Evolutionary conservation across 2,888 invertebrate species (phyloP), one percentile per base, ranked within the genome.

Genomic region (Cephonodes hylas): DNA sequence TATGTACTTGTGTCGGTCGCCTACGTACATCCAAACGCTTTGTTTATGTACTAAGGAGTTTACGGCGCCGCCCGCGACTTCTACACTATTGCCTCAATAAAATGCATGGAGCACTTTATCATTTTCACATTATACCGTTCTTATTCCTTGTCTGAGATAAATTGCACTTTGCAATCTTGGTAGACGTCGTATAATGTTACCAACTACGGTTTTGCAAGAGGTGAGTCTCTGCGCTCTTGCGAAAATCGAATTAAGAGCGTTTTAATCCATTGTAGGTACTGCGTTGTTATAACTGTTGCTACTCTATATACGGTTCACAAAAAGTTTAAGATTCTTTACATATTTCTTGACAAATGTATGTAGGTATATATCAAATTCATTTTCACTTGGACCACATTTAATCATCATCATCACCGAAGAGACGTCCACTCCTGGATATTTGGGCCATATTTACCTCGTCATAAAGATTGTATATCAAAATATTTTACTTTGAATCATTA

Each of bases 1-100:
- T 77, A 76, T 78, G 80, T 79, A 76, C 79, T 81, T 77, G 75
- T 81, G 86, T 84, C 86, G 82, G 76, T 79, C 71, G 68, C 84
- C 83, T 76, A 77, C 74, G 77, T 84, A n/a, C 13, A 84, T 86
- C 84, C 87, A 86, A 86, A 89, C 81, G 81, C 78, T 81, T 88
- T 85, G 86, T 86, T 81, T 83, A 84, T 85, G 79, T 76, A 76
- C 73, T 71, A 74, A 66, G 80, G 85, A 79, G 79, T 86, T 84
- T 87, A 86, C 83, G 81, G 79, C 73, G 72, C 80, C 78, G 78
- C 77, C 80, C 63, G 74, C 70, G 68, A 75, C 76, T 76, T 67
- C 27, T 15, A 56, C 53, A 62, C 42, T 60, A 46, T 53, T 44
- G 27, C 31, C 27, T 27, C 8, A n/a, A 56, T 25, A 61, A 44